Evolutionary conservation across 2,888 invertebrate species (phyloP), one percentile per base, ranked within the genome.

Genomic region (Drosophila kuntzei): DNA sequence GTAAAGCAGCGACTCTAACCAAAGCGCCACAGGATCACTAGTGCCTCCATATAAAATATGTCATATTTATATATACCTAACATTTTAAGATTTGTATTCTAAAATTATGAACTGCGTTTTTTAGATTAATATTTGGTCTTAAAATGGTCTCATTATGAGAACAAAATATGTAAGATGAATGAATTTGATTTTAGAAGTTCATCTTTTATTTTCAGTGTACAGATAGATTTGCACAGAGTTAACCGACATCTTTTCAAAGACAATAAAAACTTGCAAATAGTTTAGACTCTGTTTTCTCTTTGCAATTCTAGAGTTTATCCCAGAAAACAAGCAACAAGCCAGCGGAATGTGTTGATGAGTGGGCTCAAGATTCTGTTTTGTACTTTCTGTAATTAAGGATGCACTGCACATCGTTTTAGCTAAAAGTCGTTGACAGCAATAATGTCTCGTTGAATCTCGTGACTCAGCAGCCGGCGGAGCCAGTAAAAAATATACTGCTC

Each of bases 371-470:
- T 54, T 54, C 25, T 29, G 16, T 55, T 50, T 51, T 47, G 32
- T 44, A 37, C 61, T 62, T 50, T 51, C 39, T 60, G 68, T 75
- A 80, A 85, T 85, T 85, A 87, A 82, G 82, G 87, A 85, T 85
- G 82, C 85, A 71, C 62, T 82, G 80, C 85, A 85, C 85, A 85
- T 82, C 80, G 69, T 55, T 64, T 39, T 55, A 57, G 47, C 65
- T 59, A 71, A 80, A 65, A 80, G 85, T 82, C 87, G 82, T 84
- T 87, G 86, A 82, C 86, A 82, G 82, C 75, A 66, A 60, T 57
- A 65, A 69, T 59, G 71, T 57, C 71, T 71, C 61, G 73, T 51
- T 64, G 60, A 71, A 51, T 55, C 47, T 47, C 41, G 62, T 85
- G 85, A 85, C 71, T 82, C 80, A 82, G 63, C 66, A 18, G 64